Base-by-base conservation (phyloP, 2,113 vertebrate species). In the Trogon surrucura region DNA sequence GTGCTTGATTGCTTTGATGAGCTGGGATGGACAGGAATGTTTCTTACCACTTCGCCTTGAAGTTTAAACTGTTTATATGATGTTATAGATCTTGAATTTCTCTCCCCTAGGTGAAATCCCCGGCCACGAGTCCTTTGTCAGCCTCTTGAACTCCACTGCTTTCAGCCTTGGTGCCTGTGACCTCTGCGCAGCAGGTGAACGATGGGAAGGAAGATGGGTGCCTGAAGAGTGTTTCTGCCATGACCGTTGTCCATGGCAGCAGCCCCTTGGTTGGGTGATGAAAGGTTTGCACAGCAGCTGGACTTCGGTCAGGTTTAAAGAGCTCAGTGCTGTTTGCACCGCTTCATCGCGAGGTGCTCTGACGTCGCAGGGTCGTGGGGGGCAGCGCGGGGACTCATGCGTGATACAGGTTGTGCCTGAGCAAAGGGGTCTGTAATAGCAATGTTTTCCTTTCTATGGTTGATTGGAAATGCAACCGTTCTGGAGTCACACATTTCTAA, bases 131-230 rank as follows among this genome's bases (percentile, higher is more conserved):
- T 11, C 21, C 45, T 45, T 48, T 34, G 66, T 62, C 80, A 91
- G n/a, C 41, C 23, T 78, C 21, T 30, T 30, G 56, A 74, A 11
- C 29, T 32, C 77, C 71, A 32, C 14, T 2, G 1, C 26, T 44
- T 11, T 80, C 51, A 25, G 16, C 41, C 69, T 53, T 0, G 0
- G 30, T 1, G 4, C 48, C 34, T 69, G 50, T 51, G 64, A 36
- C 41, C 54, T 1, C 0, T 11, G 13, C 44, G 29, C 0, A 0
- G 70, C 0, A 5, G 45, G 41, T 17, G 60, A 38, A 3, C 0
- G 8, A 3, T 3, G 86, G 67, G 25, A 12, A 45, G 56, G 56
- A 75, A 78, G 30, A 3, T 11, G 51, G 22, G 70, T 45, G 45
- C 51, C 77, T 69, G 27, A 16, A 64, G 26, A 25, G 23, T 1